A percentile compares a stretch with the other conserved stretches of the same genome.
Conservation (phyloP, 2,113 vertebrate species). For the Andinoacara biseriatus region DNA sequence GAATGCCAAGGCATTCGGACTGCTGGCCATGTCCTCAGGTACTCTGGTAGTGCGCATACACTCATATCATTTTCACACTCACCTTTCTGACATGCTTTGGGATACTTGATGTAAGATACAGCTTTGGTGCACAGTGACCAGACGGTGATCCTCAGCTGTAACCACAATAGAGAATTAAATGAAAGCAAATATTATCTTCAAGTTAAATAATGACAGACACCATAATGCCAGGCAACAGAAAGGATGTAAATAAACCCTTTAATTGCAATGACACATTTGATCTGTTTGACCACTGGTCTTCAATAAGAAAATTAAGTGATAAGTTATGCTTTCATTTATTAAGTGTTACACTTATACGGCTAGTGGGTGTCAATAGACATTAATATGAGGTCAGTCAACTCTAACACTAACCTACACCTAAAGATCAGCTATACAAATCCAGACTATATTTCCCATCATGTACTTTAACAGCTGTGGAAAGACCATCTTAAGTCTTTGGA, state of each 20-base stretch:
- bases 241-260: neutral
- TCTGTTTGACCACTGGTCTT: neutral
- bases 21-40: conserved; percentile 65
- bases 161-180: conserved; percentile 17
- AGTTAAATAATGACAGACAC: conserved; percentile 26
- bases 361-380: conserved; percentile 29
- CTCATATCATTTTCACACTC: conserved; percentile 67
- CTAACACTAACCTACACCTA: neutral
- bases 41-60: conserved; percentile 32
- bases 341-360: neutral
- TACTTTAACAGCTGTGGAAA: conserved; percentile 9
- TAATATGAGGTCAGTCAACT: conserved; percentile 29
- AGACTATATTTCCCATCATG: neutral
- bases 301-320: neutral
- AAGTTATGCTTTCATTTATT: neutral
- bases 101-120: conserved; percentile 98
- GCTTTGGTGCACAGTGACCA: conserved; percentile 98
- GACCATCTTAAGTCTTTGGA: conserved; percentile 11
- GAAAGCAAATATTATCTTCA: conserved; percentile 10
- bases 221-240: neutral
- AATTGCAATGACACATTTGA: neutral
- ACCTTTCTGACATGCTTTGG: conserved; percentile 96
- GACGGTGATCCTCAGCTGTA: conserved; percentile 93
- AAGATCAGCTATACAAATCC: conserved; percentile 27
- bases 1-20: conserved; percentile 34